These are phyloP conservation scores for Drosophila nigromelanica DNA, from an alignment of 1,140 invertebrate genomes.

Conservation along the genomic window DNA sequence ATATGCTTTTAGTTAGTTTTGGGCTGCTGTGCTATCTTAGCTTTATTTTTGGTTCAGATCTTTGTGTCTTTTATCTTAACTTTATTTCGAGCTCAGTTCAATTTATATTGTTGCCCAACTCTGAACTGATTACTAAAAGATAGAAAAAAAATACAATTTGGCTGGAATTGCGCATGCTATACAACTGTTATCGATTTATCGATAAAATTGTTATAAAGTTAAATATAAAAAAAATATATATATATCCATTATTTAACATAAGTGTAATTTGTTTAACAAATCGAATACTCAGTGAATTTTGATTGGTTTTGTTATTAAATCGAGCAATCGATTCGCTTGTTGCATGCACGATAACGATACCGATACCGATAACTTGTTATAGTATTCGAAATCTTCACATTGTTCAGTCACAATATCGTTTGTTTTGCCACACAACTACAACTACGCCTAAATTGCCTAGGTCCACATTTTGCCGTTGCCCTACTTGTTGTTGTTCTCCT, in stretches of 20 bases:
- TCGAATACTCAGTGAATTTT: not conserved
- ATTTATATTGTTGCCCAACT: not conserved
- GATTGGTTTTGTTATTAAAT: slow-evolving; percentile 2
- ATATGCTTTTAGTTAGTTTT: not conserved
- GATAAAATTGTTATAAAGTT: not conserved
- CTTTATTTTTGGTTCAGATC: not conserved
- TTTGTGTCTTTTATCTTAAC: not conserved
- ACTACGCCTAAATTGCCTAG: not conserved
- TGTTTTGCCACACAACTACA: not conserved
- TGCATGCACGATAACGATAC: not conserved
- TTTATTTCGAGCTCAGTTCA: not conserved
- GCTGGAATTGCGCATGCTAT: slow-evolving; percentile 9
- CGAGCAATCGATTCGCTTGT: not conserved
- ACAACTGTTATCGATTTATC: slow-evolving; percentile 14
- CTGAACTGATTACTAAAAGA: not conserved
- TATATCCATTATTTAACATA: slow-evolving; percentile 4
- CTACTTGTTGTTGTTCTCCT: slow-evolving; percentile 78
- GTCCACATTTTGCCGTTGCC: not conserved
- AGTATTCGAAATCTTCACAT: not conserved
- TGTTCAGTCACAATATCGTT: not conserved
- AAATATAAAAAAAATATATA: slow-evolving; percentile 5
- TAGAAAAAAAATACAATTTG: slow-evolving; percentile 6
- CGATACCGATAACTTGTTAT: not conserved
- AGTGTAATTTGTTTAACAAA: slow-evolving; percentile 6
- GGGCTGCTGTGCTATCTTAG: not conserved